phyloP scores from a whole-genome alignment of 2,797 vertebrate genomes.

The Tiaroga cobitis region DNA sequence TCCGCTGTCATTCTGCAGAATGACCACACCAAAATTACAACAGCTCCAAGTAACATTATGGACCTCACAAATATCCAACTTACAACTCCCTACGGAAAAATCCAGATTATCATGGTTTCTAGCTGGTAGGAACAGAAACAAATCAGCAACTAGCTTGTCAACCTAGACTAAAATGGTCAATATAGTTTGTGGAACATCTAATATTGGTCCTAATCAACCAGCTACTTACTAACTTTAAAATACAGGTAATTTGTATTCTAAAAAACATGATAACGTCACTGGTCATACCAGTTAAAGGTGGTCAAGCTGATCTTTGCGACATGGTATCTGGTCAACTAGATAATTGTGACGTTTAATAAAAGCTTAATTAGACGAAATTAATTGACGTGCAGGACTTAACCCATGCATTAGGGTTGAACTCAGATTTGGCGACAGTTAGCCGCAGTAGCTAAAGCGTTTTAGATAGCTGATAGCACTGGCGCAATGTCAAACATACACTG shows the following conservation, averaged over 20 bases:
- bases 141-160: not conserved
- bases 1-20: not conserved
- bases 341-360: not conserved
- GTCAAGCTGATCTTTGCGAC: not conserved
- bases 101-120: not conserved
- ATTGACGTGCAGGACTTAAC: not conserved
- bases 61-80: not conserved
- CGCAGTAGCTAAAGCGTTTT: constrained; percentile 27
- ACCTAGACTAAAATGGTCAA: not conserved
- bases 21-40: not conserved
- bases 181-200: not conserved
- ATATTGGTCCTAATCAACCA: too few relatives aligned
- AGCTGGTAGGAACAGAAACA: not conserved
- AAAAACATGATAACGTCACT: not conserved
- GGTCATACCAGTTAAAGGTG: not conserved
- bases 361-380: not conserved
- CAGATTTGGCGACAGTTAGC: constrained; percentile 15
- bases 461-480: not conserved
- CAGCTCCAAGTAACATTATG: not conserved
- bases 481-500: constrained; percentile 17
- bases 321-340: not conserved
- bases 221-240: not conserved
- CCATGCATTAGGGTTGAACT: not conserved
- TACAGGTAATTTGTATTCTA: not conserved
- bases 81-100: not conserved